Conservation (phyloP, 2,888 invertebrate species). For the Polietes domitor region DNA sequence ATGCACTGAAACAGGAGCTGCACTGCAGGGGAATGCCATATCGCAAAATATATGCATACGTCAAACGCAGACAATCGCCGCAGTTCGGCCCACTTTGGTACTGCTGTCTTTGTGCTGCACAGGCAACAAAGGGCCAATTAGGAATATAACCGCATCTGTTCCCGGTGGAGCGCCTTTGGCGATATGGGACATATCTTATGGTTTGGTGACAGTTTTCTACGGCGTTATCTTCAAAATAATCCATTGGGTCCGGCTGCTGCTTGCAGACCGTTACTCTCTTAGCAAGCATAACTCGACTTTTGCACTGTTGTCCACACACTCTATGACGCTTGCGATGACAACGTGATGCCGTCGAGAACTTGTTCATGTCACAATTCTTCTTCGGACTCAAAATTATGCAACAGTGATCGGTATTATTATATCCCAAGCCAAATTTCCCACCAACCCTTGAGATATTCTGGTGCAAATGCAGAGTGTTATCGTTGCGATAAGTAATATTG, state of each 20-base stretch:
- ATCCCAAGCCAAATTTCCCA: constrained; percentile 78
- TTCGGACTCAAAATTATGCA: constrained; percentile 74
- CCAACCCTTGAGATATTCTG: constrained; percentile 76
- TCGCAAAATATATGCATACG: constrained; percentile 69
- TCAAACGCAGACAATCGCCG: constrained; percentile 68
- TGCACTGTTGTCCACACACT: constrained; percentile 77
- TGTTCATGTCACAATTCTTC: constrained; percentile 68
- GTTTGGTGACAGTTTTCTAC: constrained; percentile 69
- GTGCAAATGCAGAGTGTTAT: constrained; percentile 75
- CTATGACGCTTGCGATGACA: constrained; percentile 71
- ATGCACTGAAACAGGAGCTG: constrained; percentile 60
- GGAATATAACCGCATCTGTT: constrained; percentile 63
- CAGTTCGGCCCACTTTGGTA: constrained; percentile 59
- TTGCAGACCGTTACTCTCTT: constrained; percentile 71
- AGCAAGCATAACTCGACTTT: constrained; percentile 75
- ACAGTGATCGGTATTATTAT: constrained; percentile 76
- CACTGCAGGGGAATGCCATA: constrained; percentile 71
- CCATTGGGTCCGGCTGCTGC: background rate
- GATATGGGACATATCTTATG: constrained; percentile 73
- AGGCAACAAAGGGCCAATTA: constrained; percentile 72
- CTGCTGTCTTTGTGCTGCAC: constrained; percentile 31
- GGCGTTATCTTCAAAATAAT: constrained; percentile 58
- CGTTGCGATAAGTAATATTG: constrained; percentile 72
- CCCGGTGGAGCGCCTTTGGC: constrained; percentile 40
- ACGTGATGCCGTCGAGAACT: constrained; percentile 60